Percentiles rank a stretch among this genome's conserved stretches.
Evolutionary conservation across 2,888 invertebrate species (phyloP).

Genomic region (Drosophila mettleri): DNA sequence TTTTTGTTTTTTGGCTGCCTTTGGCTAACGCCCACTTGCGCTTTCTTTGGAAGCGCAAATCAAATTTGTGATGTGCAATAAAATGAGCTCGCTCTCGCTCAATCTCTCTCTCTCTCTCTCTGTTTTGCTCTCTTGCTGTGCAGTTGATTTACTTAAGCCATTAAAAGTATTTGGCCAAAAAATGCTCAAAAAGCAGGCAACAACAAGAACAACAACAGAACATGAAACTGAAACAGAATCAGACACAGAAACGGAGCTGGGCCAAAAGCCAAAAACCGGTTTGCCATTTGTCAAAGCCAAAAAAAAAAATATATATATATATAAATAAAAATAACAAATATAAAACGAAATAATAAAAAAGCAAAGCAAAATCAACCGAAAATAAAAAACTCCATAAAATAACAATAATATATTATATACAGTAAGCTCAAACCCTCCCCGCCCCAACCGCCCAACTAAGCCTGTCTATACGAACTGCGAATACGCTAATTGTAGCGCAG

Average conservation of each 20-base stretch:
- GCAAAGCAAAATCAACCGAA: constrained; percentile 41
- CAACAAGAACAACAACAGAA: constrained; percentile 26
- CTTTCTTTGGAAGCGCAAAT: constrained; percentile 56
- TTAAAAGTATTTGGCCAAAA: constrained; percentile 47
- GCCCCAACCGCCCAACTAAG: neutral
- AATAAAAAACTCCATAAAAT: constrained; percentile 51
- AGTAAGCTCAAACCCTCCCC: constrained; percentile 17
- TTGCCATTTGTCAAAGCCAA: constrained; percentile 71
- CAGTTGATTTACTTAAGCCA: constrained; percentile 43
- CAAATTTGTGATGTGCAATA: constrained; percentile 13
- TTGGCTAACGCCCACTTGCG: constrained; percentile 57
- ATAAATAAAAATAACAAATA: no score
- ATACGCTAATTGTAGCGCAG: constrained; percentile 23
- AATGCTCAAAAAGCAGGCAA: constrained; percentile 33
- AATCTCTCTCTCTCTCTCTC: neutral
- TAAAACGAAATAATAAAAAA: constrained; percentile 14
- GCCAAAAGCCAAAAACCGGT: constrained; percentile 73
- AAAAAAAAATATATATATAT: no score
- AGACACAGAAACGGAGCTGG: constrained; percentile 47
- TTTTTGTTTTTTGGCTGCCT: constrained; percentile 2
- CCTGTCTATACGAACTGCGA: constrained; percentile 7
- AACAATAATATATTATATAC: constrained; percentile 52
- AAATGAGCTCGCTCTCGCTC: constrained; percentile 2
- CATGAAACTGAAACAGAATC: neutral
- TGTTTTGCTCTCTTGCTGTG: constrained; percentile 17